Percentiles rank a stretch among this genome's conserved stretches.
phyloP scores from a whole-genome alignment of 2,797 vertebrate genomes.

The Neosilurus mollespiculum region DNA sequence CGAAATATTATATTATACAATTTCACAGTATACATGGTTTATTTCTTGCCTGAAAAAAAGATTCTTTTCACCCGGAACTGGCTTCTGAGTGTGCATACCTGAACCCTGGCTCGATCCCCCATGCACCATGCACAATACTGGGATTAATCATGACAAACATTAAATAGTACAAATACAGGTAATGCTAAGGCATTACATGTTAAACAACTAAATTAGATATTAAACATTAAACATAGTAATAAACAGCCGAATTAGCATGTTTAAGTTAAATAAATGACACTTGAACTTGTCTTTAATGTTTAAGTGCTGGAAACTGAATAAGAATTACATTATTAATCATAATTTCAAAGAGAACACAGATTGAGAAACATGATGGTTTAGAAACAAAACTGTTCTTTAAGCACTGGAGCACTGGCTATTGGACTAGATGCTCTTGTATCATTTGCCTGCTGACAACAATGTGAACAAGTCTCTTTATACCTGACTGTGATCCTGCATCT shows the following conservation, averaged over 20 bases:
- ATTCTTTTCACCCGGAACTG: neutral
- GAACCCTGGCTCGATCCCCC: neutral
- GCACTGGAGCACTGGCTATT: neutral
- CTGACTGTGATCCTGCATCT: neutral
- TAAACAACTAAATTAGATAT: slow-evolving; percentile 13
- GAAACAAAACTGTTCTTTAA: slow-evolving; percentile 1
- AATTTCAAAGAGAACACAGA: slow-evolving; percentile 8
- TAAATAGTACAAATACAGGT: neutral
- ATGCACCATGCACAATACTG: neutral
- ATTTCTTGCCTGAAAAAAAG: neutral
- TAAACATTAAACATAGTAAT: slow-evolving; percentile 8
- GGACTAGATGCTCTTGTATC: neutral
- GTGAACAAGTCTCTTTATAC: neutral
- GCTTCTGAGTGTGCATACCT: neutral
- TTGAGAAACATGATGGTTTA: neutral
- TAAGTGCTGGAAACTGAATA: slow-evolving; percentile 1
- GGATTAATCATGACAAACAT: slow-evolving; percentile 5
- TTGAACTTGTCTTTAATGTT: slow-evolving; percentile 9
- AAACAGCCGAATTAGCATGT: slow-evolving; percentile 9
- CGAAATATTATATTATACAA: neutral
- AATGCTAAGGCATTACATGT: neutral
- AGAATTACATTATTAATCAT: neutral
- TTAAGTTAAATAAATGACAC: slow-evolving; percentile 1
- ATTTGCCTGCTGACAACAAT: slow-evolving; percentile 17
- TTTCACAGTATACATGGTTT: neutral